Evolutionary conservation across 64 coral and sea anemone genomes (phyloP).

Genomic region (Montipora capricornis): DNA sequence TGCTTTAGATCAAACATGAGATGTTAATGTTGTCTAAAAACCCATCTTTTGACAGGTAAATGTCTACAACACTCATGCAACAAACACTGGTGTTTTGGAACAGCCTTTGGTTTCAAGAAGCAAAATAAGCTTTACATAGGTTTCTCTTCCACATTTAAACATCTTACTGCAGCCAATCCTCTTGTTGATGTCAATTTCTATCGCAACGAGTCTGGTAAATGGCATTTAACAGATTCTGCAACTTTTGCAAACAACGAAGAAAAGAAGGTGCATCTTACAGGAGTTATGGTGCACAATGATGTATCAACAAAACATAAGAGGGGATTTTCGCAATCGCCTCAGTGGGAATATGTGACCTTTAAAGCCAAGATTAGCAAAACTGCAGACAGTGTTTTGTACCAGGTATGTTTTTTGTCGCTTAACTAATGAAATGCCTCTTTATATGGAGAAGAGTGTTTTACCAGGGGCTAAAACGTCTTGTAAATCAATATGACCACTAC

Average conservation of each 20-base stretch:
- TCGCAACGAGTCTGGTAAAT: slow-evolving; percentile 5
- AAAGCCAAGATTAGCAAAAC: slow-evolving; percentile 30
- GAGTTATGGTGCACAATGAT: not conserved
- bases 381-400: slow-evolving; percentile 8
- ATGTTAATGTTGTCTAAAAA: too few relatives aligned
- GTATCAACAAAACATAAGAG: not conserved
- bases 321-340: not conserved
- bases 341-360: slow-evolving; percentile 38
- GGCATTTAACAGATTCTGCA: slow-evolving; percentile 10
- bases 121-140: slow-evolving; percentile 7
- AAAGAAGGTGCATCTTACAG: not conserved
- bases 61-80: slow-evolving; percentile 6
- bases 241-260: slow-evolving; percentile 16
- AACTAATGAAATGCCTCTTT: too few relatives aligned
- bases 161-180: not conserved
- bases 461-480: too few relatives aligned
- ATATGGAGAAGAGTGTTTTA: too few relatives aligned
- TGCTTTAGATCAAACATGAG: too few relatives aligned
- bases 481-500: too few relatives aligned
- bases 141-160: slow-evolving; percentile 16
- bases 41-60: not conserved
- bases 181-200: slow-evolving; percentile 41
- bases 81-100: slow-evolving; percentile 22
- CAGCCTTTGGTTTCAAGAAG: not conserved
- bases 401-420: not conserved